These are phyloP conservation scores for Fukomys damarensis DNA, from an alignment of 2,113 vertebrate species.

Conservation along the genomic window DNA sequence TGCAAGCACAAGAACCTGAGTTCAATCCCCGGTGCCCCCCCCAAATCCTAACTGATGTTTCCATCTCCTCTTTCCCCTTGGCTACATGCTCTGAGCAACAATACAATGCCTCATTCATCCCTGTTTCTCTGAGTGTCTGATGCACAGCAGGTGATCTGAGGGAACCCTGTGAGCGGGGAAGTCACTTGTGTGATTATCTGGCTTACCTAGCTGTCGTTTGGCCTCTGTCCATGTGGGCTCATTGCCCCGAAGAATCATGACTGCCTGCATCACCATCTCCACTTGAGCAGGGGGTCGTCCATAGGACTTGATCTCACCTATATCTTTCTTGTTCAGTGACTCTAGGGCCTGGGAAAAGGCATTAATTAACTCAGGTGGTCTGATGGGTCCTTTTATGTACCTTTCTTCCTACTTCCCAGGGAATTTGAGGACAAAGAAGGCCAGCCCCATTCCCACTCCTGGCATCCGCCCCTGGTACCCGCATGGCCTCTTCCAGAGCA, in stretches of 20 bases:
- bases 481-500: slow-evolving; percentile 93
- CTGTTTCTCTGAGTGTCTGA: not conserved
- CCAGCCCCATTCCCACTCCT: not conserved
- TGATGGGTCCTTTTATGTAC: not conserved
- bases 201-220: slow-evolving; percentile 94
- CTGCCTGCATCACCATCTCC: slow-evolving; percentile 94
- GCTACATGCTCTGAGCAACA: not conserved
- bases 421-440: not conserved
- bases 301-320: slow-evolving; percentile 95
- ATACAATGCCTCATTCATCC: not conserved
- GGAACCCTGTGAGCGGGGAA: not conserved
- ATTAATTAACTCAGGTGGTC: not conserved
- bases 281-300: slow-evolving; percentile 91
- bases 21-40: no score
- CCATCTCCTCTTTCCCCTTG: not conserved
- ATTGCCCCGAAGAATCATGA: slow-evolving; percentile 92
- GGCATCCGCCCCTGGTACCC: slow-evolving; percentile 83
- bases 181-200: not conserved
- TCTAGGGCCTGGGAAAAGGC: slow-evolving; percentile 88
- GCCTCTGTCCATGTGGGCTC: slow-evolving; percentile 94
- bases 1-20: no score
- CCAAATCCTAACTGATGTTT: not conserved
- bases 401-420: not conserved
- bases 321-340: slow-evolving; percentile 94
- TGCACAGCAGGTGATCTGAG: not conserved